Evolutionary conservation across 2,113 vertebrate genomes (phyloP).

Genomic region (Bettongia penicillata): DNA sequence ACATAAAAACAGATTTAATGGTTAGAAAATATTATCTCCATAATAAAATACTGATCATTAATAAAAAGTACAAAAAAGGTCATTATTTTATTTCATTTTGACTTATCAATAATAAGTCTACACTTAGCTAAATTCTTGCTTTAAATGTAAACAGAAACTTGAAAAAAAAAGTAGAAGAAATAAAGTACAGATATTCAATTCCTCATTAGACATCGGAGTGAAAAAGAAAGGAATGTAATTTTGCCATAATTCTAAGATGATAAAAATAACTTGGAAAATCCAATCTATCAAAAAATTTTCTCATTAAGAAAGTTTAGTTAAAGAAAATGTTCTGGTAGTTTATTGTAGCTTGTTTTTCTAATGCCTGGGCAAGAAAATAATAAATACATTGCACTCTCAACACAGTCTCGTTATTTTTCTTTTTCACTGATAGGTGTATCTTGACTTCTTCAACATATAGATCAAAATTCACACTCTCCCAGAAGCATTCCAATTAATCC

Average conservation of each 20-base stretch:
- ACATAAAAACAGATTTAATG: slow-evolving; percentile 51
- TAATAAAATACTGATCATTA: slow-evolving; percentile 44
- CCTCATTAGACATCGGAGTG: neutral
- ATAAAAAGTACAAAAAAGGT: slow-evolving; percentile 33
- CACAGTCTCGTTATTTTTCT: neutral
- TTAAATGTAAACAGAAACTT: slow-evolving; percentile 13
- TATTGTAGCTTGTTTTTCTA: neutral
- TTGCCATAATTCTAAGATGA: slow-evolving; percentile 23
- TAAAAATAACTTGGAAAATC: slow-evolving; percentile 49
- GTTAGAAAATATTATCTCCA: slow-evolving; percentile 31
- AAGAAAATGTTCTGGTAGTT: neutral
- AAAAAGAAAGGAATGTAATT: slow-evolving; percentile 1
- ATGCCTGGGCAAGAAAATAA: neutral
- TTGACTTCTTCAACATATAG: neutral
- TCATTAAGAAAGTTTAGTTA: neutral
- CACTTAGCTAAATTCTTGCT: slow-evolving; percentile 9
- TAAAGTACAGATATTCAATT: slow-evolving; percentile 34
- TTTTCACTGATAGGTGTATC: neutral
- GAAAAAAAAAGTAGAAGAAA: slow-evolving; percentile 53
- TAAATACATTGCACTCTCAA: neutral
- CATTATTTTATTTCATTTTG: slow-evolving; percentile 49
- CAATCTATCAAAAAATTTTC: slow-evolving; percentile 26
- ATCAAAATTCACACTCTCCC: neutral
- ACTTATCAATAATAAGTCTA: slow-evolving; percentile 47
- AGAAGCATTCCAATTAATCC: neutral